Conservation (phyloP, 2,113 vertebrate genomes). For the Oncorhynchus gorbuscha region DNA sequence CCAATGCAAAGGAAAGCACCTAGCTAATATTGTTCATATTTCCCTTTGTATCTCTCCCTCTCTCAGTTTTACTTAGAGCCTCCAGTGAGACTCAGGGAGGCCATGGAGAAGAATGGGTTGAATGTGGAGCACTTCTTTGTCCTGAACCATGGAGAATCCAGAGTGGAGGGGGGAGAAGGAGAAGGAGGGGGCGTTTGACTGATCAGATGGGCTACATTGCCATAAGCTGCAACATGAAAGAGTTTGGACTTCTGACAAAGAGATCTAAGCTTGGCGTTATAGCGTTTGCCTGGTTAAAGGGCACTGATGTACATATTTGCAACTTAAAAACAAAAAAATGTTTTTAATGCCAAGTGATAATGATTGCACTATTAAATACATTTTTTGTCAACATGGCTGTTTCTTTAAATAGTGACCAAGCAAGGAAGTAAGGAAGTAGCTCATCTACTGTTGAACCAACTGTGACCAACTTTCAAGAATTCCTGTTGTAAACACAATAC, state of each 20-base stretch:
- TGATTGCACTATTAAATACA: not conserved
- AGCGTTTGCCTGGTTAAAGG: too few species aligned
- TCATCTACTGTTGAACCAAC: not conserved
- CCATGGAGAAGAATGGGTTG: constrained; percentile 82
- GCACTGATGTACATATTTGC: too few species aligned
- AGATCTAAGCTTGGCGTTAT: too few species aligned
- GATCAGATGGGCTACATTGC: constrained; percentile 17
- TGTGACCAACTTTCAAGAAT: not conserved
- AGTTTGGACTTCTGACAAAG: too few species aligned
- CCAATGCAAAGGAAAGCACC: too few species aligned
- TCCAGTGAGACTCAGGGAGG: constrained; percentile 81
- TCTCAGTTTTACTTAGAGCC: constrained; percentile 90
- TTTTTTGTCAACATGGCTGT: not conserved
- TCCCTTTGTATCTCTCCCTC: constrained; percentile 13
- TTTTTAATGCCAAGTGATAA: too few species aligned
- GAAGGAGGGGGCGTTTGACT: constrained; percentile 69
- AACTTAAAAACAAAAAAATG: too few species aligned
- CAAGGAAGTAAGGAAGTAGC: not conserved
- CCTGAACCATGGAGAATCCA: constrained; percentile 88
- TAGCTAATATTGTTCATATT: not conserved
- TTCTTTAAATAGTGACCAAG: not conserved
- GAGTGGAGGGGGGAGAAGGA: constrained; percentile 63
- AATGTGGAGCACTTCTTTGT: constrained; percentile 86
- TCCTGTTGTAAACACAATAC: not conserved
- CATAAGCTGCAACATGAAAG: too few species aligned